Percentiles rank a stretch among this genome's conserved stretches.
Conservation (phyloP, 2,888 invertebrate genomes). For the Orchestes rusci region DNA sequence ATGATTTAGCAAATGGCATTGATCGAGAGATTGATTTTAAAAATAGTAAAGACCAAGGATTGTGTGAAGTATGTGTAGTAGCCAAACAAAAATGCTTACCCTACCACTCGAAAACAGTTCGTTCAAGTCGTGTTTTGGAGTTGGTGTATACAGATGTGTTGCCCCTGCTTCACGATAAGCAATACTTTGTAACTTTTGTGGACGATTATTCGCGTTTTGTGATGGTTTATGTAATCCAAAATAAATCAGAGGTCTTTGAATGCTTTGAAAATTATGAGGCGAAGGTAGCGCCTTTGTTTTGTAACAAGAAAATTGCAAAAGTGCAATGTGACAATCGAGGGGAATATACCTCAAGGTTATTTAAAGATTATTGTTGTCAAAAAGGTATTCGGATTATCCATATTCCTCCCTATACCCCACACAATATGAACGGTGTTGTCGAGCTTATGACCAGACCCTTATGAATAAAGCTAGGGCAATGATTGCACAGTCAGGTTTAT, state of each 20-base stretch:
- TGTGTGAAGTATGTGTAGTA: no score
- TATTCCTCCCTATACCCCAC: constrained; percentile 17
- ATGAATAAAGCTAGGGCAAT: constrained; percentile 17
- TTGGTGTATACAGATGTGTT: no score
- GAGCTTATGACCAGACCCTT: constrained; percentile 18
- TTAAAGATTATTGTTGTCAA: neutral
- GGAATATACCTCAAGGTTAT: neutral
- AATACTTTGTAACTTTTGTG: neutral
- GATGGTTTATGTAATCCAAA: neutral
- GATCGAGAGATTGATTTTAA: no score
- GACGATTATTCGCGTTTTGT: neutral
- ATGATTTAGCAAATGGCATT: no score
- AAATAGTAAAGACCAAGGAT: no score
- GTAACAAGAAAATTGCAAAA: neutral
- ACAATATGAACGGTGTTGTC: constrained; percentile 18
- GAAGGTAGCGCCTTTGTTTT: neutral
- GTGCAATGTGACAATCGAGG: constrained; percentile 1
- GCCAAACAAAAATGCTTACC: no score
- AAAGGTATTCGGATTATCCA: constrained; percentile 12
- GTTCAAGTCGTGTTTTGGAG: no score
- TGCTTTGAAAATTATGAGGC: neutral
- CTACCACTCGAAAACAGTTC: no score
- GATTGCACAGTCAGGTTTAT: constrained; percentile 16
- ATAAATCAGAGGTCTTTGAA: neutral
- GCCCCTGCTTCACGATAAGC: neutral